Evolutionary conservation across 2,888 invertebrate species (phyloP).

Genomic region (Ditylenchus weischeri): DNA sequence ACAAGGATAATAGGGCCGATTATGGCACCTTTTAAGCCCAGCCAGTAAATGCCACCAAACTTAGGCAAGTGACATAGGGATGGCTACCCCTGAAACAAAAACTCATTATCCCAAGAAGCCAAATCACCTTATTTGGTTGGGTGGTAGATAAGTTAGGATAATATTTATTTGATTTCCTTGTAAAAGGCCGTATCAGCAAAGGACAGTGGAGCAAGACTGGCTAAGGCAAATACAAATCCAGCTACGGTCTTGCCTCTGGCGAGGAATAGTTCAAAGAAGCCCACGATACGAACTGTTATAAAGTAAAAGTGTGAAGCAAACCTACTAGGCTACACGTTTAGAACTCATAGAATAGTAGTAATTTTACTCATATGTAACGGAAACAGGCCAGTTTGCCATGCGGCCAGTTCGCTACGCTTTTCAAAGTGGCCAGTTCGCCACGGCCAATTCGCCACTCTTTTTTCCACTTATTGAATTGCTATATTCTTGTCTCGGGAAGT

Average conservation of each 20-base stretch:
- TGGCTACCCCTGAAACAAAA: conserved; percentile 74
- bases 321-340: too few relatives aligned
- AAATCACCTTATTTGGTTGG: conserved; percentile 15
- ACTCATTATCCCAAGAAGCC: not conserved
- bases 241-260: conserved; percentile 79
- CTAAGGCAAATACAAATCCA: conserved; percentile 73
- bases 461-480: too few relatives aligned
- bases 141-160: not conserved
- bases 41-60: conserved; percentile 93
- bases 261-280: conserved; percentile 88
- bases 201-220: conserved; percentile 83
- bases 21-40: conserved; percentile 88
- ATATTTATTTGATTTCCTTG: conserved; percentile 78
- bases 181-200: conserved; percentile 93
- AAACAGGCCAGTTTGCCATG: too few relatives aligned
- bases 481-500: too few relatives aligned
- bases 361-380: too few relatives aligned
- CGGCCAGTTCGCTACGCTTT: too few relatives aligned
- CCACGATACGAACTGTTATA: conserved; percentile 91
- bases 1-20: conserved; percentile 91
- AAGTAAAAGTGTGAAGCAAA: too few relatives aligned
- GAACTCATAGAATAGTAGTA: too few relatives aligned
- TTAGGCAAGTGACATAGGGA: conserved; percentile 91
- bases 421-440: too few relatives aligned
- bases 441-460: too few relatives aligned